Percentiles rank a stretch among this genome's conserved stretches.
These are phyloP conservation scores for Girardia tigrina DNA, from an alignment of 2,888 invertebrate genomes.

Conservation along the genomic window DNA sequence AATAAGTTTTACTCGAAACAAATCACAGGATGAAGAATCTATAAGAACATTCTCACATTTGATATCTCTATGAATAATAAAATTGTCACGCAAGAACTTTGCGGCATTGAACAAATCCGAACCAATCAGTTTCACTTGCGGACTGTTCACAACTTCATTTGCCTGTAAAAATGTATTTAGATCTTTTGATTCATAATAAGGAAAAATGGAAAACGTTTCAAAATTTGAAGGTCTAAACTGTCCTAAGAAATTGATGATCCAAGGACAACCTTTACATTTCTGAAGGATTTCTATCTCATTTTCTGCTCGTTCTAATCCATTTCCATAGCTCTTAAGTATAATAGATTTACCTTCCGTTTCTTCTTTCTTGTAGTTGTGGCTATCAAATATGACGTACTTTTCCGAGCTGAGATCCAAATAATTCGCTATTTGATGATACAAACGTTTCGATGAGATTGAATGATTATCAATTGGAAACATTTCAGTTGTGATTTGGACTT, in stretches of 20 bases:
- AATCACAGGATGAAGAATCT: background rate
- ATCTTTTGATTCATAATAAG: background rate
- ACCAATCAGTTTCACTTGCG: background rate
- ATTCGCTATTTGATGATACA: too few species aligned
- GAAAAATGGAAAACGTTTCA: background rate
- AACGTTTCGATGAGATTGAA: too few species aligned
- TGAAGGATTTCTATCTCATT: background rate
- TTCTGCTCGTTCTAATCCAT: background rate
- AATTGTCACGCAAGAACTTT: background rate
- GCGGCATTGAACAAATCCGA: background rate
- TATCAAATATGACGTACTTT: too few species aligned
- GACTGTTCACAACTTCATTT: background rate
- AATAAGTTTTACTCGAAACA: background rate
- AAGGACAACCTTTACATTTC: background rate
- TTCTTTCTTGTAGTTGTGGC: too few species aligned
- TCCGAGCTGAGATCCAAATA: too few species aligned
- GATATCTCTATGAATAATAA: background rate
- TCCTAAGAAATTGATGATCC: background rate
- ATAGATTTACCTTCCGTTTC: too few species aligned
- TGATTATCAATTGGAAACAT: too few species aligned
- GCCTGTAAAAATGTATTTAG: background rate
- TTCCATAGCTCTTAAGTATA: background rate
- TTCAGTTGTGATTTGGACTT: too few species aligned
- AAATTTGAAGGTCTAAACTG: background rate
- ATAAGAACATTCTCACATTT: background rate